These are phyloP conservation scores for Oscheius sp. DNA, from an alignment of 2,888 invertebrate genomes.

Conservation along the genomic window DNA sequence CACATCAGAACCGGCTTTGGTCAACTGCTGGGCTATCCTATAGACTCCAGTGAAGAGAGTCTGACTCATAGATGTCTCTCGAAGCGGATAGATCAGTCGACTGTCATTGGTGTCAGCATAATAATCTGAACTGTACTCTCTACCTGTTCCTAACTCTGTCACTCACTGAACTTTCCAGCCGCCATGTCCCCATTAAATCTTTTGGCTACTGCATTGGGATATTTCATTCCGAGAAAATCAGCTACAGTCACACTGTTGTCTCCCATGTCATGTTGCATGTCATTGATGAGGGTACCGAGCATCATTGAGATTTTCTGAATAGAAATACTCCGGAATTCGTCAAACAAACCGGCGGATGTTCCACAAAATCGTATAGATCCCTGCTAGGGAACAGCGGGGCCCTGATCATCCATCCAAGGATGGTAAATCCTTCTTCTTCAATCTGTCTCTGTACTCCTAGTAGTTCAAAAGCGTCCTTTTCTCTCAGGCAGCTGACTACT, in stretches of 20 bases:
- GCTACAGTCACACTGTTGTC: conserved; percentile 24
- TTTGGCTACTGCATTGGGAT: conserved; percentile 39
- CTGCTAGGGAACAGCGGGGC: background rate
- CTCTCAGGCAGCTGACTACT: background rate
- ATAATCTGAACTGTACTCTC: no score
- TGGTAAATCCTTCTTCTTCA: conserved; percentile 3
- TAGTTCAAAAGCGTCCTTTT: background rate
- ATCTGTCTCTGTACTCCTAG: conserved; percentile 8
- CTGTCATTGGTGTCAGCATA: no score
- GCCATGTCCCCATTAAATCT: conserved; percentile 43
- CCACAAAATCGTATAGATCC: background rate
- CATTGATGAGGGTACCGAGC: conserved; percentile 43
- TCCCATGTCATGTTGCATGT: conserved; percentile 30
- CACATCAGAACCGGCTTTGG: no score
- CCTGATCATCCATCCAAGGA: background rate
- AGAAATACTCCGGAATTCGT: background rate
- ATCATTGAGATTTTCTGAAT: conserved; percentile 25
- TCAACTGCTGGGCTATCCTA: no score
- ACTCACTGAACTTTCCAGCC: conserved; percentile 34
- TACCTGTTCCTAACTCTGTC: no score
- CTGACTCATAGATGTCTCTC: no score
- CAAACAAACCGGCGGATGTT: conserved; percentile 10
- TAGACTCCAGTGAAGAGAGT: no score
- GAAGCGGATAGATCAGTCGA: no score
- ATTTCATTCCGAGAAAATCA: conserved; percentile 28